Conservation (phyloP, 2,888 invertebrate species). For the Fragum sueziense region DNA sequence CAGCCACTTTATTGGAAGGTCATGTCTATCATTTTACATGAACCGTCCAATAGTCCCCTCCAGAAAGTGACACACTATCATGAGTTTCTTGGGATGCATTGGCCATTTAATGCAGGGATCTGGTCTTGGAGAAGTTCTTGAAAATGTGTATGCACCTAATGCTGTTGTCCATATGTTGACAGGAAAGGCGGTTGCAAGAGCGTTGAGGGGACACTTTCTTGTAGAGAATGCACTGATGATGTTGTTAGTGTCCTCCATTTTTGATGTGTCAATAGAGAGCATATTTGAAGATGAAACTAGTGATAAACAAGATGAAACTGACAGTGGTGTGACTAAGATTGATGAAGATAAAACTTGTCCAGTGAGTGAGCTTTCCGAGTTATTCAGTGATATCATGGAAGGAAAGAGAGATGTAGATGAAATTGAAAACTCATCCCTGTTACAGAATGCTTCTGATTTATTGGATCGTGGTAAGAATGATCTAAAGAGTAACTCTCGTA, state of each 20-base stretch:
- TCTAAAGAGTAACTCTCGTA: constrained; percentile 6
- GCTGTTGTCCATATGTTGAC: constrained; percentile 63
- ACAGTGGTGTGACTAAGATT: not conserved
- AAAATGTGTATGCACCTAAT: constrained; percentile 62
- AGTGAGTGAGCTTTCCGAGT: not conserved
- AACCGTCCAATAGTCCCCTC: constrained; percentile 7
- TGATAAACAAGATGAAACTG: not conserved
- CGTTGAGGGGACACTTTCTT: constrained; percentile 60
- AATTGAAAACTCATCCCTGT: not conserved
- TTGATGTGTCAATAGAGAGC: not conserved
- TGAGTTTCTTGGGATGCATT: constrained; percentile 66
- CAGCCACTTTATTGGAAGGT: constrained; percentile 64
- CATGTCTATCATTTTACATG: constrained; percentile 1
- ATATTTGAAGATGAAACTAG: not conserved
- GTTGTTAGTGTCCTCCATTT: not conserved
- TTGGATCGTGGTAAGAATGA: not conserved
- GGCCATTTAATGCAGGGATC: constrained; percentile 55
- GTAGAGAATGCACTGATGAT: constrained; percentile 41
- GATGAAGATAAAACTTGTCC: not conserved
- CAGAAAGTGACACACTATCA: constrained; percentile 48
- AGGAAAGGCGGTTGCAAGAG: constrained; percentile 62
- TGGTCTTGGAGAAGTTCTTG: constrained; percentile 62
- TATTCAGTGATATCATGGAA: not conserved
- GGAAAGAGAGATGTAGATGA: not conserved
- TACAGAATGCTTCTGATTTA: not conserved